Conservation (phyloP, 2,797 vertebrate species). For the Apodemus agrarius region DNA sequence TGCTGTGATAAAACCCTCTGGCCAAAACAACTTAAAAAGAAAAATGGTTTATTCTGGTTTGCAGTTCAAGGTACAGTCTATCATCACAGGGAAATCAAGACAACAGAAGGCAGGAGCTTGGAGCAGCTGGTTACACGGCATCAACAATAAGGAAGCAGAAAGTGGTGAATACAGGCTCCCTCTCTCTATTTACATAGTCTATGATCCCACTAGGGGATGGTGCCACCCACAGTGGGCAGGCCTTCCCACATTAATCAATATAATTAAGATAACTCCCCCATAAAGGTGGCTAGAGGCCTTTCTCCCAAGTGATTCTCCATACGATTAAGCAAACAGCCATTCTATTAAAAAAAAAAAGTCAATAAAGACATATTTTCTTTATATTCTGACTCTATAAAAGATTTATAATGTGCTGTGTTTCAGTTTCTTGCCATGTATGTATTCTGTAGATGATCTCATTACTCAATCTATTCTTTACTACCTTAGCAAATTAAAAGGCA, state of each 20-base stretch:
- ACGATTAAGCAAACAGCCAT: background rate
- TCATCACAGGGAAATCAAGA: background rate
- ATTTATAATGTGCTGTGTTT: constrained; percentile 1
- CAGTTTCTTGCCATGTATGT: background rate
- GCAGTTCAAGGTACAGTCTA: too few species aligned
- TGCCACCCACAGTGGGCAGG: too few species aligned
- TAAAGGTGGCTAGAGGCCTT: background rate
- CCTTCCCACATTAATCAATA: background rate
- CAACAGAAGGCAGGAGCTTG: background rate
- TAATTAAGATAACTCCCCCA: background rate
- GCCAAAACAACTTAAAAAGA: background rate
- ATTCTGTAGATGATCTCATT: background rate
- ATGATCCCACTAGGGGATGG: background rate
- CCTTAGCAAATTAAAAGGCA: background rate
- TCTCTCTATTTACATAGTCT: background rate
- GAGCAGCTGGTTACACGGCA: background rate
- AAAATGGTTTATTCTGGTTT: background rate
- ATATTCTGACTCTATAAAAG: background rate
- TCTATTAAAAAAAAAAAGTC: background rate
- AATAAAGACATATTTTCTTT: background rate
- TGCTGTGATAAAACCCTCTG: background rate
- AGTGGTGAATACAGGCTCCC: background rate
- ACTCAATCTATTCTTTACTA: background rate
- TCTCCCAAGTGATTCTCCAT: background rate
- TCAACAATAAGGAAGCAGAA: background rate